phyloP scores from a whole-genome alignment of 2,797 vertebrate genomes.

The Artibeus jamaicensis region DNA sequence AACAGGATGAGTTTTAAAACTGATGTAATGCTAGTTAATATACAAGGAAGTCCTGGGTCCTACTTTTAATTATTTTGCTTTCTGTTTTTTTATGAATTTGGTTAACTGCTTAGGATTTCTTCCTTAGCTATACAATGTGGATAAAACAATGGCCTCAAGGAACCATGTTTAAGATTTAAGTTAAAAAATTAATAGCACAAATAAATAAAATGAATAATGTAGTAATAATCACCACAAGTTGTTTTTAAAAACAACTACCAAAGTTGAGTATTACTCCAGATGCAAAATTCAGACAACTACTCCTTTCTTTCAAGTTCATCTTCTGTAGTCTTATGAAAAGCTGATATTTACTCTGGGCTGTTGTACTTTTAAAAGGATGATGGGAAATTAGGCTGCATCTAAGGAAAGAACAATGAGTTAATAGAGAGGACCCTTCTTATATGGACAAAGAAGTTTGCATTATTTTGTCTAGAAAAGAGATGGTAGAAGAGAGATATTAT shows the following conservation, averaged over 20 bases:
- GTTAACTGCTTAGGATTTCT: not conserved
- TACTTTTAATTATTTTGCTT: not conserved
- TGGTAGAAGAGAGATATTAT: constrained; percentile 17
- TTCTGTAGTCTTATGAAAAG: not conserved
- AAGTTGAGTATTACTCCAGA: not conserved
- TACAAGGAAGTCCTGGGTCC: not conserved
- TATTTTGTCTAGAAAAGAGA: constrained; percentile 29
- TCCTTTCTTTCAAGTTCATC: not conserved
- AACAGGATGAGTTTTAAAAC: not conserved
- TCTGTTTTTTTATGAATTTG: not conserved
- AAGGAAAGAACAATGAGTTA: not conserved
- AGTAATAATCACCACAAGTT: not conserved
- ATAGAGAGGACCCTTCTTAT: not conserved
- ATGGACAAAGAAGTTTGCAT: not conserved
- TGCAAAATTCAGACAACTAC: not conserved
- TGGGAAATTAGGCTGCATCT: constrained; percentile 12
- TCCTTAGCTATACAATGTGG: not conserved
- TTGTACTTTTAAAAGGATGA: not conserved
- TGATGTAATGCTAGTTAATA: not conserved
- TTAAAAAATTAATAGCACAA: not conserved
- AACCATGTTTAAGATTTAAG: not conserved
- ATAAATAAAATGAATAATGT: not conserved
- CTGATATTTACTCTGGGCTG: not conserved
- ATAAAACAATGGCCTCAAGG: not conserved
- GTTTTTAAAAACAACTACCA: not conserved